Percentiles rank a stretch among this genome's conserved stretches.
These are phyloP conservation scores for Synergus umbraculus DNA, from an alignment of 2,888 invertebrate species.

Conservation along the genomic window DNA sequence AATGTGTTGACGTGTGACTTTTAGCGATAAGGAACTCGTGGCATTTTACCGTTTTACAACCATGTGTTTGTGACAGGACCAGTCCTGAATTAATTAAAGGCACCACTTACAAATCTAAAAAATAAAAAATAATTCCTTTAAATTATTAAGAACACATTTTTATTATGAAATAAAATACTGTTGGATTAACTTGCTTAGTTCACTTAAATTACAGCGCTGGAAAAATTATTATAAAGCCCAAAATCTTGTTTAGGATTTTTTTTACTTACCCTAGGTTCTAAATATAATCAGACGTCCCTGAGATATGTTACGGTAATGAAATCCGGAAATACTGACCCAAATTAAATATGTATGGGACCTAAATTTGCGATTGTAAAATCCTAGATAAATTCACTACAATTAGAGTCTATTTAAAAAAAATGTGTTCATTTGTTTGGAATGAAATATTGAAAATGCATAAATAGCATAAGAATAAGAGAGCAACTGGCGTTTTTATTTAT, in stretches of 20 bases:
- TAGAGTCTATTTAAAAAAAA: not conserved
- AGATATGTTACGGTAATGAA: not conserved
- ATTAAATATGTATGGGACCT: not conserved
- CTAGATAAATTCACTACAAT: not conserved
- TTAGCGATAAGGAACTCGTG: not conserved
- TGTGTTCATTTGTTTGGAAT: not conserved
- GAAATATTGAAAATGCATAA: not conserved
- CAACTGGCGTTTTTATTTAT: not conserved
- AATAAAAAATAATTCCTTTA: not conserved
- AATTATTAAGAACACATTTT: not conserved
- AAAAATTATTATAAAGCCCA: not conserved
- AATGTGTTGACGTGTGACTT: not conserved
- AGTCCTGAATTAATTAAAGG: not conserved
- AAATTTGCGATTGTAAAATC: not conserved
- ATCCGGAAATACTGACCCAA: not conserved
- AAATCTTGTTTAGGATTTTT: not conserved
- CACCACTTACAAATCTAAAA: not conserved
- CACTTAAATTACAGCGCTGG: not conserved
- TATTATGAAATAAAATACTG: not conserved
- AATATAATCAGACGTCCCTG: not conserved
- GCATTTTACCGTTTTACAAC: not conserved
- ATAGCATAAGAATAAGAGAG: too few relatives aligned
- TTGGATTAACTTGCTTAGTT: not conserved
- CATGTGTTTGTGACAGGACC: constrained; percentile 26
- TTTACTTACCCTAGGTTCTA: not conserved